phyloP scores from a whole-genome alignment of 2,113 vertebrate species.

The Zosterops lateralis region DNA sequence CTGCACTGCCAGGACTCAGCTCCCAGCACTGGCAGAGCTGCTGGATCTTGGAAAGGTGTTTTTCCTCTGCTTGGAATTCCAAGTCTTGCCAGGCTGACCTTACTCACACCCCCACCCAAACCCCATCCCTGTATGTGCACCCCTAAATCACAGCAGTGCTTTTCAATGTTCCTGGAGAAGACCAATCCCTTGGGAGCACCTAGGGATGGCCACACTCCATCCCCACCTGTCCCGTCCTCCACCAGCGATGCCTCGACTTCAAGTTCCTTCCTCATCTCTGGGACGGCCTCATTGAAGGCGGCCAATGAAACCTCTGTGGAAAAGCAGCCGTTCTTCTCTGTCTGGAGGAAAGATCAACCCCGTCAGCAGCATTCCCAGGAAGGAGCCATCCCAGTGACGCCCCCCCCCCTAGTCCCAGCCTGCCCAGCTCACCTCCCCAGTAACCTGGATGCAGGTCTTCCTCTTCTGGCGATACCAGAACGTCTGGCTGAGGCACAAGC shows the following conservation, averaged over 20 bases:
- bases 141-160: not conserved
- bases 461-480: rapidly evolving
- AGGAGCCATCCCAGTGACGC: not conserved
- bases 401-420: rapidly evolving
- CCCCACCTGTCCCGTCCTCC: slow-evolving; percentile 48
- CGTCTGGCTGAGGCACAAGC: not conserved
- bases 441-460: not conserved
- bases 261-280: rapidly evolving
- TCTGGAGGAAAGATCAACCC: not conserved
- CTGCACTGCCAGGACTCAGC: rapidly evolving
- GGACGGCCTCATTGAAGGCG: not conserved
- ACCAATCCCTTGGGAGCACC: rapidly evolving
- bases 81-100: not conserved
- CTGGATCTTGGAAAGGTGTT: not conserved
- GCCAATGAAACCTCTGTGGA: not conserved
- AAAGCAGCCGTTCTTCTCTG: not conserved
- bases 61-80: not conserved
- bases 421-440: not conserved
- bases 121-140: rapidly evolving
- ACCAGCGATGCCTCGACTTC: not conserved
- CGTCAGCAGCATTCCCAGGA: rapidly evolving
- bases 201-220: not conserved
- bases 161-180: not conserved
- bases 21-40: not conserved
- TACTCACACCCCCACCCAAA: not conserved